Base-by-base conservation (phyloP, 2,113 vertebrate species). In the Labeo catla region DNA sequence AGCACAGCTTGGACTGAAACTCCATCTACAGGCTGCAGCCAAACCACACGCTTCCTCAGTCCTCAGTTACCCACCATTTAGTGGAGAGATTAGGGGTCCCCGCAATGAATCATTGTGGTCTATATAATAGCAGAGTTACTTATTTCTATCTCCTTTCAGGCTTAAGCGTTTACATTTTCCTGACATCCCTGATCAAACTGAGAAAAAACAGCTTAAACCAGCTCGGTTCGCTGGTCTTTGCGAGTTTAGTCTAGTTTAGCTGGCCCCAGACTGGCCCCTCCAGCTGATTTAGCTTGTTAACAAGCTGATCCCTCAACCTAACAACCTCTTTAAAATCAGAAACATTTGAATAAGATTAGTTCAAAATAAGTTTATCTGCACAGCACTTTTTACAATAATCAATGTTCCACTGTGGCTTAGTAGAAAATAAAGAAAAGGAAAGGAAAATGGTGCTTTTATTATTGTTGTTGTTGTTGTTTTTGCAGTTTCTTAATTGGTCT, bases 31-130 rank as follows among this genome's bases (percentile, higher is more conserved):
- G 65, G 79, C 73, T 21, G 39, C 49, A 50, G 90, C 90, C 90
- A 88, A 89, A 87, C 87, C 90, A 76, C 90, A 91, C 36, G 81
- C 88, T 88, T 89, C 87, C 90, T 88, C 88, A 54, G 57, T 78
- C 79, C 88, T 87, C 83, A 76, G 83, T 81, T 74, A 88, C 84
- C 82, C 85, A 21, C 52, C 87, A 86, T 88, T 91, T 89, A 88
- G 88, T 77, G 87, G 87, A 83, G 45, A 85, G 77, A 86, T 88
- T 89, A 85, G 78, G 86, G 88, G 79, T 84, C 81, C 83, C 86
- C 57, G 50, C 45, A 86, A 76, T 87, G 76, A 84, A 84, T 88
- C 57, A 83, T 83, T 89, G 87, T 84, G 79, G 87, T 82, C 72
- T 34, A 52, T 74, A n/a, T 87, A 87, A 89, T 76, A 80, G 80